These are phyloP conservation scores for Thryonomys swinderianus DNA, from an alignment of 2,113 vertebrate species.

Conservation along the genomic window DNA sequence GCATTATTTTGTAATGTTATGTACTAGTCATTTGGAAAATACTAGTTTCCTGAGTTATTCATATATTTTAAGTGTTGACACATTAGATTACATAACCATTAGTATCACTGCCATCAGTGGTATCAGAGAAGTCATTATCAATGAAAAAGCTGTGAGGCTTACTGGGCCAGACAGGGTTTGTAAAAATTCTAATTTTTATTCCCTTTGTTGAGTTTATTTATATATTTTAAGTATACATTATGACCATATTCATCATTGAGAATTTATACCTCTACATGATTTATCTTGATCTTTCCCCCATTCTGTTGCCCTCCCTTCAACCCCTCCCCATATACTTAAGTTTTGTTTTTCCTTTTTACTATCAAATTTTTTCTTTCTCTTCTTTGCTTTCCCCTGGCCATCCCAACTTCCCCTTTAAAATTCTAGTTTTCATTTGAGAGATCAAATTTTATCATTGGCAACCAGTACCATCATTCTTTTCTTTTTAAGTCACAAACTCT, in stretches of 20 bases:
- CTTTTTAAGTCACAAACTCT: background rate
- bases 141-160: background rate
- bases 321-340: too few relatives aligned
- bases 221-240: too few relatives aligned
- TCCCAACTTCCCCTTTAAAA: background rate
- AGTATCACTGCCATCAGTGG: background rate
- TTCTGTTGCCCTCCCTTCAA: too few relatives aligned
- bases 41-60: background rate
- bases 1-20: conserved; percentile 10
- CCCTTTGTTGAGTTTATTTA: too few relatives aligned
- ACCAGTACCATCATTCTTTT: background rate
- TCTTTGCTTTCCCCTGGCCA: too few relatives aligned
- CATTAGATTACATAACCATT: background rate
- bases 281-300: too few relatives aligned
- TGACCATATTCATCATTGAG: too few relatives aligned
- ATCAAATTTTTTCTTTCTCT: too few relatives aligned
- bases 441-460: background rate
- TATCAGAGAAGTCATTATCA: background rate
- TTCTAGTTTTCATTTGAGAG: conserved; percentile 15
- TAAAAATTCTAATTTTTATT: background rate
- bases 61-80: background rate
- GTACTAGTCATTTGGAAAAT: background rate
- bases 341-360: too few relatives aligned
- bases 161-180: background rate
- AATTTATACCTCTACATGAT: too few relatives aligned